Base-by-base conservation (phyloP, 2,113 vertebrate genomes). In the Ameiurus melas region DNA sequence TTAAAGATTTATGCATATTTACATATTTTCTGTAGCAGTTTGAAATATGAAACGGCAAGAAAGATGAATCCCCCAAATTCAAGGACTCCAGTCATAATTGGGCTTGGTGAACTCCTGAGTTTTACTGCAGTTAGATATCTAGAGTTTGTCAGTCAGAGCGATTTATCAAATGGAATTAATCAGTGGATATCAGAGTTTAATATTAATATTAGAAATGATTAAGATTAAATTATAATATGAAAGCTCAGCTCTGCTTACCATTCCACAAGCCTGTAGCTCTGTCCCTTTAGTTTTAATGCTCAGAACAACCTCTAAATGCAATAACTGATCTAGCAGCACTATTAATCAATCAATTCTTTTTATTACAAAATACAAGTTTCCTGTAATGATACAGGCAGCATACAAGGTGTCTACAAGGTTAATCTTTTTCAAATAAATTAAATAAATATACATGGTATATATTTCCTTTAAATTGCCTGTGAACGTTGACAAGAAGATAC, bases 361-460 rank as follows among this genome's bases (percentile, higher is more conserved):
- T 4, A 82, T 19, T 55, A 80, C 27, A 58, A 60, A 81, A 81
- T 17, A 55, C 13, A 79, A 20, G 19, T 36, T 58, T 81, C 0
- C 9, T 33, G 19, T 58, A 22, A 60, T 60, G 9, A 22, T 20
- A 36, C 9, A 55, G 5, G 14, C 27, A 57, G 2, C 13, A 19
- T 6, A 12, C 14, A 60, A 60, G 55, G 55, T 82, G 57, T 27
- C 1, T 43, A 60, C 12, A 60, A 82, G 39, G 2, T 36, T 36
- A 25, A 16, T 36, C 33, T 47, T 20, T 62, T 83, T 39, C 39
- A 36, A 85, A 36, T 57, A 81, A 87, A 87, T 87, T 58, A 71
- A n/a, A 82, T 82, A 87, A 87, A 87, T 87, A 87, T 71, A 70
- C 86, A 82, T 27, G 13, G 47, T 68, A 70, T 53, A 66, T 47